Evolutionary conservation across 2,888 invertebrate species (phyloP), one percentile per base, ranked within the genome.

Genomic region (Protodeltote pygarga): DNA sequence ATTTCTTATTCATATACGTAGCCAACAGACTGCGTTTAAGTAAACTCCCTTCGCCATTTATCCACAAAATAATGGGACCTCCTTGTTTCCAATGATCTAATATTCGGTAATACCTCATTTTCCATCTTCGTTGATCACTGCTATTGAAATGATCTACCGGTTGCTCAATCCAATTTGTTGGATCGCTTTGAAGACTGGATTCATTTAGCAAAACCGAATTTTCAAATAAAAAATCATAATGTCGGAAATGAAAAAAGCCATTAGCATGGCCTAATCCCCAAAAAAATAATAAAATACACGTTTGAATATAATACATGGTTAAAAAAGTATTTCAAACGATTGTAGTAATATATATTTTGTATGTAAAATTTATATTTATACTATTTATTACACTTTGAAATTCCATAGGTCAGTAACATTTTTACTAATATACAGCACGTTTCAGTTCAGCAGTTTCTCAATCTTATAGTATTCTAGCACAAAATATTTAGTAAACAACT

Each of bases 91-190:
- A 85, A 20, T 69, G 68, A 21, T 81, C 75, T 5, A 78, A 52
- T 40, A 77, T 72, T 72, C 82, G 76, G 40, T 78, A 83, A 59
- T 85, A 87, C 29, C 79, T 78, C 86, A 87, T 86, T 15, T 73
- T 73, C 82, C 84, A 89, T 2, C 66, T 75, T 10, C 79, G 65
- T 3, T 48, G 65, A 16, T 86, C 81, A 6, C 39, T 66, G 0
- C 50, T 2, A 51, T 84, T 64, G 28, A 87, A 88, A 59, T 89
- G 83, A 29, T 89, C 85, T 19, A 89, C 39, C 0, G 79, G 79
- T 55, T 85, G 85, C 34, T 73, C 62, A 3, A 87, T 73, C 83
- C 82, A 83, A 48, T 64, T 60, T 3, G 72, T 77, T 31, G 63
- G 38, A 3, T 71, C 1, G n/a, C 10, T 13, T 68, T 3, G 50